Conservation (phyloP, 2,888 invertebrate genomes). For the Drosophila buzzatii region DNA sequence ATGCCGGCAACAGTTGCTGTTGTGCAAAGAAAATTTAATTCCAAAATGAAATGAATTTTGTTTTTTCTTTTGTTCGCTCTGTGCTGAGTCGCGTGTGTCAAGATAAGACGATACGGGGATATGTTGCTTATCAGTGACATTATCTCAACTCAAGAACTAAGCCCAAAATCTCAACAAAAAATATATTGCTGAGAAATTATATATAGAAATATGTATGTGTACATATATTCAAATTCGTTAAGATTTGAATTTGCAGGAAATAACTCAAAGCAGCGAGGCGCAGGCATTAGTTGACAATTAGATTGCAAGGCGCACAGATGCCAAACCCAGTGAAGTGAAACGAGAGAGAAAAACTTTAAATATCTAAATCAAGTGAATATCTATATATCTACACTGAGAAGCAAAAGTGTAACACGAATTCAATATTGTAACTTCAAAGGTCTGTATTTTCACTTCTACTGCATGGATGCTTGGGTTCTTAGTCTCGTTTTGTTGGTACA, state of each 20-base stretch:
- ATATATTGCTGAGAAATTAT: slow-evolving; percentile 58
- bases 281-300: slow-evolving; percentile 57
- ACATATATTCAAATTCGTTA: slow-evolving; percentile 67
- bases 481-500: too few species aligned
- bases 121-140: slow-evolving; percentile 70
- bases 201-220: not conserved
- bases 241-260: slow-evolving; percentile 67
- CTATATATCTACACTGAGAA: too few species aligned
- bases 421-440: too few species aligned
- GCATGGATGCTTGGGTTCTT: too few species aligned
- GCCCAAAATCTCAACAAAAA: slow-evolving; percentile 62
- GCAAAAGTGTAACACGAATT: too few species aligned
- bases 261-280: slow-evolving; percentile 31
- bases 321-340: slow-evolving; percentile 15
- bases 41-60: slow-evolving; percentile 1
- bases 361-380: slow-evolving; percentile 15
- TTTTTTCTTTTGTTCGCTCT: not conserved
- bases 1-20: slow-evolving; percentile 24
- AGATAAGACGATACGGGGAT: slow-evolving; percentile 54
- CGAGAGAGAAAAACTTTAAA: not conserved
- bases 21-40: slow-evolving; percentile 25
- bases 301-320: slow-evolving; percentile 62
- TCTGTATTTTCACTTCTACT: too few species aligned
- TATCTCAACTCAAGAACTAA: slow-evolving; percentile 69
- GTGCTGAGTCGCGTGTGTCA: slow-evolving; percentile 42